Conservation (phyloP, 2,797 vertebrate genomes). For the Chiroxiphia lanceolata region DNA sequence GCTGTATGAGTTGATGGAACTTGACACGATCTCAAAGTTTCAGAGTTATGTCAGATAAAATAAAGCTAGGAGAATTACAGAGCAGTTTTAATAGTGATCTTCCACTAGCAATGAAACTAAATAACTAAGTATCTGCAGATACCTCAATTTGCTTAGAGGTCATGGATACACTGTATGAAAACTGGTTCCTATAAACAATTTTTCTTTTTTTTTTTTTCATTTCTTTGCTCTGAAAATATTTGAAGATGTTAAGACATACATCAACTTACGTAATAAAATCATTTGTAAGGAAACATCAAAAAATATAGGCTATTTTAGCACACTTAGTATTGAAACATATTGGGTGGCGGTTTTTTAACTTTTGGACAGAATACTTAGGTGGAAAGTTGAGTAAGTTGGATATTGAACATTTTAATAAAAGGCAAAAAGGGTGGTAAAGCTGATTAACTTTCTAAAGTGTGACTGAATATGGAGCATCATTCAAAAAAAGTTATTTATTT, state of each 20-base stretch:
- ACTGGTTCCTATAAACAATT: rapidly evolving
- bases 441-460: background rate
- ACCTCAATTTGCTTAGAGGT: background rate
- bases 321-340: background rate
- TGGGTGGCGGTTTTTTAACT: rapidly evolving
- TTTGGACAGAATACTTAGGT: background rate
- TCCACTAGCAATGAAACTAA: background rate
- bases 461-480: rapidly evolving
- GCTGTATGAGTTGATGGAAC: background rate
- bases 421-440: background rate
- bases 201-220: background rate
- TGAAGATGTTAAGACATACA: background rate
- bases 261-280: background rate
- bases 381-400: background rate
- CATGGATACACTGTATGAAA: background rate
- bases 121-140: background rate
- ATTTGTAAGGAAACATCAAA: background rate
- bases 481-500: background rate
- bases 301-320: background rate
- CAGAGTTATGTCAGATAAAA: background rate
- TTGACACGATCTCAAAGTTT: background rate
- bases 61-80: background rate
- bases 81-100: background rate
- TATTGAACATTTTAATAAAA: background rate
- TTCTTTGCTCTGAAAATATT: background rate